Conservation (phyloP, 2,113 vertebrate genomes). For the Cranoglanis bouderius region DNA sequence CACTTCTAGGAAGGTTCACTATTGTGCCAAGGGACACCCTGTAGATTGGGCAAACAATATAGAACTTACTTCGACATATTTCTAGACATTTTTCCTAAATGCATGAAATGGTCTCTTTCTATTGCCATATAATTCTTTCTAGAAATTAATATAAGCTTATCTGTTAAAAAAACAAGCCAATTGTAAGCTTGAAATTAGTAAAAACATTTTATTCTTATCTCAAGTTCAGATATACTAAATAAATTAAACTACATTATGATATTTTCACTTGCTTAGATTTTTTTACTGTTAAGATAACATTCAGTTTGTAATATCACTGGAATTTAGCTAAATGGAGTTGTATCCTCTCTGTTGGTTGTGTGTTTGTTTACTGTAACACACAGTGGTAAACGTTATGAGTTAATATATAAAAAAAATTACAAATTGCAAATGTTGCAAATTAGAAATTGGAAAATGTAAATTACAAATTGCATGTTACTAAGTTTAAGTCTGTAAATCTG, state of each 20-base stretch:
- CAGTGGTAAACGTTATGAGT: background rate
- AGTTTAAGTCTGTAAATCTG: background rate
- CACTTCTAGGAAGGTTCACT: too few species aligned
- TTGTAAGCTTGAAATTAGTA: too few species aligned
- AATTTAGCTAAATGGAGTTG: background rate
- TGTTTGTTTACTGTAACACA: background rate
- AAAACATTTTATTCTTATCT: background rate
- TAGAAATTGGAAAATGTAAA: too few species aligned
- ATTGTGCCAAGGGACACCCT: too few species aligned
- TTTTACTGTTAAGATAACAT: background rate
- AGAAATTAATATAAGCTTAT: too few species aligned
- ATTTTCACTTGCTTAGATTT: background rate
- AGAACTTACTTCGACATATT: too few species aligned
- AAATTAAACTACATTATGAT: background rate
- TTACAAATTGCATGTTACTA: background rate
- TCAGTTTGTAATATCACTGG: background rate
- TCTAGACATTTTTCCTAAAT: too few species aligned
- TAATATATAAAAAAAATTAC: too few species aligned
- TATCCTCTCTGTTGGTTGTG: background rate
- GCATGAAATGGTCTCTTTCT: background rate
- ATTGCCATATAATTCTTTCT: background rate
- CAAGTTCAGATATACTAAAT: background rate
- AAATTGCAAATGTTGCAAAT: too few species aligned
- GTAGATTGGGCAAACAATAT: too few species aligned
- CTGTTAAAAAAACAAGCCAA: too few species aligned